These are phyloP conservation scores for Bombus haemorrhoidalis DNA, from an alignment of 1,140 invertebrate genomes.

Conservation along the genomic window DNA sequence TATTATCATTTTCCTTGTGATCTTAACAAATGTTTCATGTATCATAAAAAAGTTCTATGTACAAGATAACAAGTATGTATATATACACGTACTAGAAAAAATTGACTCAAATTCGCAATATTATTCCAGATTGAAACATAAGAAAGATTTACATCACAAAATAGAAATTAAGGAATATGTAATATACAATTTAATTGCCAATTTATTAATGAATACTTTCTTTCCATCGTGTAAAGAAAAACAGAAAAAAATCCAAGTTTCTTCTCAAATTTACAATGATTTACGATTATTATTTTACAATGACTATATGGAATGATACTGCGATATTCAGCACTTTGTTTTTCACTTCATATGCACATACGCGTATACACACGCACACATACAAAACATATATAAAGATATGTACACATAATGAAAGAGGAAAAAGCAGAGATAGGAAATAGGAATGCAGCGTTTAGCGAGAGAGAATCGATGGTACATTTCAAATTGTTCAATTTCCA, in stretches of 20 bases:
- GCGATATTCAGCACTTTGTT: not conserved
- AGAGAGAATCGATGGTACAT: slow-evolving; percentile 42
- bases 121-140: not conserved
- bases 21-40: slow-evolving; percentile 6
- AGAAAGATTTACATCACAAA: not conserved
- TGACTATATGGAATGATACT: slow-evolving; percentile 20
- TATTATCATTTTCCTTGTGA: slow-evolving; percentile 5
- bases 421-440: not conserved
- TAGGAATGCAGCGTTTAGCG: slow-evolving; percentile 37
- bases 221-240: not conserved
- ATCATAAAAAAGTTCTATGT: slow-evolving; percentile 29
- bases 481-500: slow-evolving; percentile 4
- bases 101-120: slow-evolving; percentile 3
- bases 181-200: no score
- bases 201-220: no score
- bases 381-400: slow-evolving; percentile 1
- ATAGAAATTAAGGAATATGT: not conserved
- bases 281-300: not conserved
- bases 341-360: slow-evolving; percentile 17
- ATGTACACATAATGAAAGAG: slow-evolving; percentile 21
- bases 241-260: not conserved
- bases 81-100: not conserved
- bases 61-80: slow-evolving; percentile 12
- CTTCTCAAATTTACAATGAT: not conserved
- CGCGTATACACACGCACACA: not conserved